A percentile compares a stretch with the other conserved stretches of the same genome.
phyloP scores from a whole-genome alignment of 2,797 vertebrate genomes.

The Hydrocynus forskahlii region DNA sequence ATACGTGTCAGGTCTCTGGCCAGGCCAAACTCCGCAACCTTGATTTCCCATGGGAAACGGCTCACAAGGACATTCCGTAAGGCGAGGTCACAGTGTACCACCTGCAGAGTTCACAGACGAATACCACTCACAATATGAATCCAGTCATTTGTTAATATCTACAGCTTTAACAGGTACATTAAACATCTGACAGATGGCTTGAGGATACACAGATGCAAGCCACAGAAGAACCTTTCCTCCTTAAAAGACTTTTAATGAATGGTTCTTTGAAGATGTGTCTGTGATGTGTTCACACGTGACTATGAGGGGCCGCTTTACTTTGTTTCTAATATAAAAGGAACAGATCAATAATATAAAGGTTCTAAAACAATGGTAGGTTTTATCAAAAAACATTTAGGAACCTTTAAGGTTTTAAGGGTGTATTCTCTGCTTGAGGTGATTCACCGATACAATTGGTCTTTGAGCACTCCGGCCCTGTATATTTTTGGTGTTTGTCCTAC shows the following conservation, averaged over 20 bases:
- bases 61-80: conserved; percentile 79
- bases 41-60: conserved; percentile 78
- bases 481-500: background rate
- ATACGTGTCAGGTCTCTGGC: conserved; percentile 70
- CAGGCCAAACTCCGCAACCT: conserved; percentile 76
- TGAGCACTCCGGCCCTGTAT: background rate
- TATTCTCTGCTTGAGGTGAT: too few species aligned
- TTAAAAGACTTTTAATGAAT: background rate
- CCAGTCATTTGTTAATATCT: background rate
- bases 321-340: too few species aligned
- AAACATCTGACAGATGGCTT: background rate
- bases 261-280: background rate
- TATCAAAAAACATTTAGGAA: too few species aligned
- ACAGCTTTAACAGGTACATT: background rate
- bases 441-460: too few species aligned
- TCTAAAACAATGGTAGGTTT: too few species aligned
- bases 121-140: background rate
- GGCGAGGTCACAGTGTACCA: conserved; percentile 79
- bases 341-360: background rate
- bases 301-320: too few species aligned
- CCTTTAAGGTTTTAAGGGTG: too few species aligned
- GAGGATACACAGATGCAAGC: background rate
- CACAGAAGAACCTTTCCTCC: background rate
- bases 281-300: too few species aligned
- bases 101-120: conserved; percentile 60